Base-by-base conservation (phyloP, 2,113 vertebrate species). In the Plectropomus leopardus region DNA sequence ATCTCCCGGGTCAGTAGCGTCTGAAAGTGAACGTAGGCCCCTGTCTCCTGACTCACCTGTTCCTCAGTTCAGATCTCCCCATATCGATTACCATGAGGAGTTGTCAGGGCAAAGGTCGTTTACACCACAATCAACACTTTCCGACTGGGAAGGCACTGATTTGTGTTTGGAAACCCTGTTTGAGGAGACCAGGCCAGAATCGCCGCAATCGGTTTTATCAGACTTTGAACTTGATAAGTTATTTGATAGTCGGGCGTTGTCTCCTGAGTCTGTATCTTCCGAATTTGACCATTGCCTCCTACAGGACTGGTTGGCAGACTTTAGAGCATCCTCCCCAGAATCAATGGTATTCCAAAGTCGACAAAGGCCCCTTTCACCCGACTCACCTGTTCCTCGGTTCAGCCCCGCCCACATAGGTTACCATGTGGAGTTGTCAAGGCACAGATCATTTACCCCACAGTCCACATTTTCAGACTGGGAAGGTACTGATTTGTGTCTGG, bases 1-100 rank as follows among this genome's bases (percentile, higher is more conserved):
- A 19, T 90, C 81, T 15, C 80, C 84, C 2, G 54, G 78, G 17
- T 71, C 60, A 19, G 4, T 69, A 1, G 24, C 21, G 3, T 82
- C 70, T 44, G 23, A 55, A 8, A 23, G 7, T 48, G 64, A 78
- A 8, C 14, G 24, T 16, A 50, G 69, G 19, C 16, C 47, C 7
- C 40, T 82, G 4, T 82, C 76, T 17, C 79, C 79, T n/a, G 79
- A 79, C 53, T 85, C 86, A 21, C 67, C 79, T 34, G 23, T 72
- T 64, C 60, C 66, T 28, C 70, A 82, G 34, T 76, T 72, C 48
- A 30, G 15, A 13, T 53, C 2, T 28, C 19, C 11, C 3, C 17
- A 36, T 14, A 21, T 23, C 8, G 3, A 3, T 15, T 36, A n/a
- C 2, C 0, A 26, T 24, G 0, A 57, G 7, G 60, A 54, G 9